Percentiles rank a stretch among this genome's conserved stretches.
Conservation (phyloP, 2,113 vertebrate genomes). For the Epinephelus cyanopodus region DNA sequence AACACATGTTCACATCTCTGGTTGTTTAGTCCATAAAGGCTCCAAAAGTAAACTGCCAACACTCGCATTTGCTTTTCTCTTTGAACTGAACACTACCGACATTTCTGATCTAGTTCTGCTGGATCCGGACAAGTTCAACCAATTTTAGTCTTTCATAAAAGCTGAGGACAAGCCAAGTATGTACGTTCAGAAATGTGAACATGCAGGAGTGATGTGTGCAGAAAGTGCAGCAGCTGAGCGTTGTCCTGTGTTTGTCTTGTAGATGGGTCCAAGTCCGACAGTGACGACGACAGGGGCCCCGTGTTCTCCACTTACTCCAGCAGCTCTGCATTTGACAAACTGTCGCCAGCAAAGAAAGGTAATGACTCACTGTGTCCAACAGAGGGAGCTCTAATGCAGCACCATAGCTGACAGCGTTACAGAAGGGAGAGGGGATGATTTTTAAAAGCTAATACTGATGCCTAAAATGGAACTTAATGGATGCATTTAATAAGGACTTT, state of each 20-base stretch:
- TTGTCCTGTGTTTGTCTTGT: slow-evolving; percentile 46
- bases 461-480: no score
- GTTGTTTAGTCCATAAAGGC: no score
- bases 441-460: no score
- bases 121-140: no score
- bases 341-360: slow-evolving; percentile 92
- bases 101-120: no score
- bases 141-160: no score
- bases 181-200: neutral
- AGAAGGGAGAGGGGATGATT: neutral
- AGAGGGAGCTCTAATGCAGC: slow-evolving; percentile 34
- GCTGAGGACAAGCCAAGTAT: no score
- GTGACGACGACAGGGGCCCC: slow-evolving; percentile 89
- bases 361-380: slow-evolving; percentile 32
- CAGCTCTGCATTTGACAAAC: slow-evolving; percentile 89
- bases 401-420: neutral
- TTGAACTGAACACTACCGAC: no score
- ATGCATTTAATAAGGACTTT: no score
- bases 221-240: neutral
- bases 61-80: no score
- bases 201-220: neutral
- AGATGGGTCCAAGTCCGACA: slow-evolving; percentile 93
- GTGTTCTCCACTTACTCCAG: slow-evolving; percentile 91
- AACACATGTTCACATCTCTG: no score
- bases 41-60: no score